Base-by-base conservation (phyloP, 2,888 invertebrate species). In the Archips crataeganus region DNA sequence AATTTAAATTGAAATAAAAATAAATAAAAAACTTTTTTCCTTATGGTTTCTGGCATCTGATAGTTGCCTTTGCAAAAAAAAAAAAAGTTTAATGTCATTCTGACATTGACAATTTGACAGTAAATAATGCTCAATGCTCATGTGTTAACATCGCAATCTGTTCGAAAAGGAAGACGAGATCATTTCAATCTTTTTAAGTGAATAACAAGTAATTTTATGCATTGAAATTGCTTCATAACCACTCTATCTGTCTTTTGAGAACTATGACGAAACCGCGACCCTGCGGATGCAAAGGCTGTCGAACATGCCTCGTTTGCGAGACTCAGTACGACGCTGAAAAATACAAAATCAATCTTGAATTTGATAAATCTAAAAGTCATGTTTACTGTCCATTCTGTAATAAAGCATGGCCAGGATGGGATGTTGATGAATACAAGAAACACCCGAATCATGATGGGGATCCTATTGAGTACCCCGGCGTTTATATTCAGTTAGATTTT, bases 271-370 rank as follows among this genome's bases (percentile, higher is more conserved):
- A 95, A 78, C 95, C 96, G 47, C 92, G 98, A 59, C 95, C 96
- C 0, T 99, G 99, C 91, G 99, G 98, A 57, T 99, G 99, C 86
- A 99, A 99, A 95, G 98, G 99, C 2, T 97, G 97, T 78, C 95
- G 99, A 79, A 98, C 98, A 2, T 99, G 99, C 88, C 95, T 98
- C 34, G 90, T 97, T 74, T 99, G 99, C 89, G 98, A 98, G 94
- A 93, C 95, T 60, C 94, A 96, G 72, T 91, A 91, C 78, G 94
- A 93, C 67, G 94, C 93, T 2, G 87, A 88, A 76, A 85, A 84
- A 45, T 77, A 90, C 36, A 93, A 93, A 83, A 79, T 87, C 13
- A 82, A 87, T 69, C 78, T 89, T 70, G 84, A 87, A 71, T 89
- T 94, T 76, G 87, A 96, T 89, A 91, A 95, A 81, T 87, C 91